Evolutionary conservation across 2,888 invertebrate genomes (phyloP), one percentile per base, ranked within the genome.

Genomic region (Rhagium mordax): DNA sequence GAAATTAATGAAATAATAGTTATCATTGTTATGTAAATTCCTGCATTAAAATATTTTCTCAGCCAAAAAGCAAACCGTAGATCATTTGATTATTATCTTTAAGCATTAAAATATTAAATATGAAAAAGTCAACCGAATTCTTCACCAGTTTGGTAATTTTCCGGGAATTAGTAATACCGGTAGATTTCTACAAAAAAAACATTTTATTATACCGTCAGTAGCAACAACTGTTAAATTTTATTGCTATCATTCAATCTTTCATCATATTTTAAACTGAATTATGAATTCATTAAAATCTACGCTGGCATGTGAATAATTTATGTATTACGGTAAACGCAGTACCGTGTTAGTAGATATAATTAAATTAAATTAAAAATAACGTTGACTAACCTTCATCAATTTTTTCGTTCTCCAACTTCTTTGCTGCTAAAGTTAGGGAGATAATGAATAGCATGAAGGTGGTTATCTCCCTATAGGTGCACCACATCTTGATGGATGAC

Each of bases 321-420:
- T n/a, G 10, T 64, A 49, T n/a, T 21, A 18, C 7, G 33, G 16
- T n/a, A 16, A 61, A 57, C n/a, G n/a, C 57, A 60, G 60, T 47
- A 65, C 53, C 70, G 69, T 15, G 7, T 16, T 13, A n/a, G 24
- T 20, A 16, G 8, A 33, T 18, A 20, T 64, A 24, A 24, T 48
- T 47, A 53, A 20, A 49, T 48, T 29, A 16, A 65, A 70, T 57
- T 61, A 55, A 48, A 65, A 70, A 16, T 29, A 48, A 20, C 15
- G 3, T 47, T n/a, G 10, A 77, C 81, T 81, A 68, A 84, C 84
- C 84, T 84, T 81, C 76, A 78, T 84, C 82, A 70, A 84, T 77
- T 80, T 83, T 82, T 66, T 84, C 84, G 64, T 84, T 84, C 67
- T 83, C 82, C 18, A 79, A 64, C 48, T 81, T 80, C 77, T 78